These are phyloP conservation scores for Microplitis manilae DNA, from an alignment of 2,888 invertebrate species.

Conservation along the genomic window DNA sequence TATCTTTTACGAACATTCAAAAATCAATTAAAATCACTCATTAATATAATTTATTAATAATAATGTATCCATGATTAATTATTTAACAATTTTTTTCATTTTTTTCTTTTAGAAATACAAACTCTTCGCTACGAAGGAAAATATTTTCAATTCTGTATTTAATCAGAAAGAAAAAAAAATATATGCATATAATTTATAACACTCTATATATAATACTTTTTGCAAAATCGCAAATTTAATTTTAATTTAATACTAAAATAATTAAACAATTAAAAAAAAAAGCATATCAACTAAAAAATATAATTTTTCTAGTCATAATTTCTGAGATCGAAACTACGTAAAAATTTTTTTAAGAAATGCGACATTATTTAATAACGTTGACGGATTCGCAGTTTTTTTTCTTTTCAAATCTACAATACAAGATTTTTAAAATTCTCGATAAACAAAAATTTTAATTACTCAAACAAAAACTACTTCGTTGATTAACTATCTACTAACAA, in stretches of 20 bases:
- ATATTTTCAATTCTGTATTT: not conserved
- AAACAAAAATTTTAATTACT: not conserved
- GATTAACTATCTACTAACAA: constrained; percentile 1
- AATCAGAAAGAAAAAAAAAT: not conserved
- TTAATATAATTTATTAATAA: not conserved
- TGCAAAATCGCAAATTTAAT: not conserved
- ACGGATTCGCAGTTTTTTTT: not conserved
- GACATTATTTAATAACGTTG: not conserved
- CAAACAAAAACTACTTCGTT: constrained; percentile 1
- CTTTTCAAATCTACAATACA: not conserved
- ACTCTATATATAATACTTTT: not conserved
- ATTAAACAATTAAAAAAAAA: not conserved
- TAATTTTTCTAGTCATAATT: not conserved
- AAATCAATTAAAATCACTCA: not conserved
- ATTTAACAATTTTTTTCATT: not conserved
- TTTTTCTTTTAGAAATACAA: not conserved
- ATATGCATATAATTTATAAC: not conserved
- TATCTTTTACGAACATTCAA: not conserved
- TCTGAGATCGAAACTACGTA: not conserved
- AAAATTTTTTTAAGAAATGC: not conserved
- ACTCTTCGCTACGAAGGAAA: constrained; percentile 1
- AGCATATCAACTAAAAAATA: not conserved
- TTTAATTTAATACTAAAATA: not conserved
- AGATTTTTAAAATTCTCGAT: not conserved
- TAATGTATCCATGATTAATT: not conserved